These are phyloP conservation scores for Aphrophora alni DNA, from an alignment of 2,888 invertebrate genomes.

Conservation along the genomic window DNA sequence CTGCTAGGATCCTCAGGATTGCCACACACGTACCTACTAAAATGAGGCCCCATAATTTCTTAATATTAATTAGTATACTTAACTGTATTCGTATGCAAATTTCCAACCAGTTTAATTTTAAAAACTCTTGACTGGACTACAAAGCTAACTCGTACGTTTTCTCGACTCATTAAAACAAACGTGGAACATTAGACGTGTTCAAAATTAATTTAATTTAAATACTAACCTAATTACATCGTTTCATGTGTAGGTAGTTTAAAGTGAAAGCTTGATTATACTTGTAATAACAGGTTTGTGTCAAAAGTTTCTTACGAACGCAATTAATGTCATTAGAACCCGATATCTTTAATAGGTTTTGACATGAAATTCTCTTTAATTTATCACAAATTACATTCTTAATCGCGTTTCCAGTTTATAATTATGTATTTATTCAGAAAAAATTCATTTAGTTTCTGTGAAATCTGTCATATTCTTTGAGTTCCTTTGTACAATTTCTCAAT, in stretches of 20 bases:
- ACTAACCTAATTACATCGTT: not conserved
- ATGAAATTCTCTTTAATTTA: not conserved
- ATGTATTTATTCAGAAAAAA: not conserved
- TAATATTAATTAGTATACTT: no score
- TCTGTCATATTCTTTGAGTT: no score
- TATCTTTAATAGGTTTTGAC: not conserved
- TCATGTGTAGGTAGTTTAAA: not conserved
- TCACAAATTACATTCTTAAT: not conserved
- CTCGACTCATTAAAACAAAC: no score
- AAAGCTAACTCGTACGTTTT: no score
- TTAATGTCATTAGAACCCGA: not conserved
- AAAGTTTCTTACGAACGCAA: not conserved
- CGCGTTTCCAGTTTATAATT: not conserved
- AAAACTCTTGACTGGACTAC: no score
- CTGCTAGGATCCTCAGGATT: no score
- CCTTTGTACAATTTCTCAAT: no score
- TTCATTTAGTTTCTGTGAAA: no score
- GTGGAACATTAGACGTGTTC: not conserved
- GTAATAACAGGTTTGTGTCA: not conserved
- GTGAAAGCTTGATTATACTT: not conserved
- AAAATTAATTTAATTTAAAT: not conserved
- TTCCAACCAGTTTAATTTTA: no score
- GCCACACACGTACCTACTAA: no score
- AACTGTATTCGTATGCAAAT: no score
- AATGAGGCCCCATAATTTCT: no score